Evolutionary conservation across 2,888 invertebrate species (phyloP).

Genomic region (Sclerodermus sp.): DNA sequence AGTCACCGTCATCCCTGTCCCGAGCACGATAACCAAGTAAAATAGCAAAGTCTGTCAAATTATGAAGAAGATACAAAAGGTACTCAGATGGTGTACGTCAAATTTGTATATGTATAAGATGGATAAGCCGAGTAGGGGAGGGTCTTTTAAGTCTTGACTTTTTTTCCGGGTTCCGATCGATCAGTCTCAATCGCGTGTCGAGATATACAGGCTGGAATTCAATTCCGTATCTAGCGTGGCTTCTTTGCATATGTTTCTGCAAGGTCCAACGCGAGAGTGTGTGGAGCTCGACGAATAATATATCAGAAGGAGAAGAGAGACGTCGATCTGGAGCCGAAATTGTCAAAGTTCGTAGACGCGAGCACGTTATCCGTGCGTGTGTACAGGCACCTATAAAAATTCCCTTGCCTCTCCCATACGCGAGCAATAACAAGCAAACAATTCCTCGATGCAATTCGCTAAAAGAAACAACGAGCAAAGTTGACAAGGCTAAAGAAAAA

Average conservation of each 20-base stretch:
- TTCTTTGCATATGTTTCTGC: slow-evolving; percentile 10
- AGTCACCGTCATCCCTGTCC: too few relatives aligned
- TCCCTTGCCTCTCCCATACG: neutral
- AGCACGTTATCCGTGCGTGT: neutral
- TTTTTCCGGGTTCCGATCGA: slow-evolving; percentile 21
- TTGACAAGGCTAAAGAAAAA: too few relatives aligned
- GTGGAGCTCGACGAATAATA: slow-evolving; percentile 29
- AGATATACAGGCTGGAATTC: slow-evolving; percentile 22
- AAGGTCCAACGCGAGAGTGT: neutral
- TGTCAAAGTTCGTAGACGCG: slow-evolving; percentile 34
- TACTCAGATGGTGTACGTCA: too few relatives aligned
- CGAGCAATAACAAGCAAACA: neutral
- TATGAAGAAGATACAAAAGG: too few relatives aligned
- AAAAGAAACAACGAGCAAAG: too few relatives aligned
- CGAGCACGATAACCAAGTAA: too few relatives aligned
- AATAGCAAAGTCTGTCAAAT: too few relatives aligned
- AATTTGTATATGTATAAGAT: too few relatives aligned
- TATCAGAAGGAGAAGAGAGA: slow-evolving; percentile 25
- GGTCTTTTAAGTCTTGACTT: neutral
- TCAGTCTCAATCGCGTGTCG: slow-evolving; percentile 21
- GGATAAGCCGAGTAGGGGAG: too few relatives aligned
- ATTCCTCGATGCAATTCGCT: too few relatives aligned
- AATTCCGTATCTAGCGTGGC: slow-evolving; percentile 13
- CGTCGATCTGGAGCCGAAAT: slow-evolving; percentile 36
- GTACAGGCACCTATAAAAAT: neutral